Base-by-base conservation (phyloP, 2,797 vertebrate genomes). In the Acrossocheilus fasciatus region DNA sequence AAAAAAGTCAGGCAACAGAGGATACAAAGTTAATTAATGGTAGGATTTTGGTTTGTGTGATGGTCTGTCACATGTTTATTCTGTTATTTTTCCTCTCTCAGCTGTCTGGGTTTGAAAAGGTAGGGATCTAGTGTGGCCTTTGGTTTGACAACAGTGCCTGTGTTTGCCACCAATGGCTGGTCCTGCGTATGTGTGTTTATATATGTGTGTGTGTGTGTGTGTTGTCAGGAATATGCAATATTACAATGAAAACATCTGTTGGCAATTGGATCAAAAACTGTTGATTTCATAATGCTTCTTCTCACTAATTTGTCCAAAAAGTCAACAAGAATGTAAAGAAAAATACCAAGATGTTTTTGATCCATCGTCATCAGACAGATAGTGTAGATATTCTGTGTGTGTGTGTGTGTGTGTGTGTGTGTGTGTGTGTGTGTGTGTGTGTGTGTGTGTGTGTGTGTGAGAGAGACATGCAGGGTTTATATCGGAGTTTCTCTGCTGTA, bases 71-170 rank as follows among this genome's bases (percentile, higher is more conserved):
- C 89, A 91, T 91, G 90, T 92, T 91, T 95, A 90, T 92, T 95
- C 76, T 94, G 93, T 94, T 92, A 89, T 96, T 95, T 96, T 93
- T 94, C 69, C 90, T 93, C 91, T 96, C 94, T 93, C 95, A 97
- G 97, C 96, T 94, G 90, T 98, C 96, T 95, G 97, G 97, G 94
- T 96, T 91, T 92, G 96, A 98, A 95, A 96, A 97, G 97, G 97
- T 97, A 96, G 82, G 93, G 93, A 90, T 6, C 83, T 89, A 47
- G 93, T 94, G 91, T 89, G 88, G 80, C 91, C 86, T 91, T 88
- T 89, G 88, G 64, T 93, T 94, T 94, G 89, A 92, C 41, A 90
- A 90, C 91, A 88, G 91, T 92, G 85, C 93, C 90, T 94, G 92
- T 90, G 75, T 81, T 86, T 90, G 86, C 84, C 86, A 88, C 86